Base-by-base conservation (phyloP, 2,888 invertebrate species). In the Globia sparganii region DNA sequence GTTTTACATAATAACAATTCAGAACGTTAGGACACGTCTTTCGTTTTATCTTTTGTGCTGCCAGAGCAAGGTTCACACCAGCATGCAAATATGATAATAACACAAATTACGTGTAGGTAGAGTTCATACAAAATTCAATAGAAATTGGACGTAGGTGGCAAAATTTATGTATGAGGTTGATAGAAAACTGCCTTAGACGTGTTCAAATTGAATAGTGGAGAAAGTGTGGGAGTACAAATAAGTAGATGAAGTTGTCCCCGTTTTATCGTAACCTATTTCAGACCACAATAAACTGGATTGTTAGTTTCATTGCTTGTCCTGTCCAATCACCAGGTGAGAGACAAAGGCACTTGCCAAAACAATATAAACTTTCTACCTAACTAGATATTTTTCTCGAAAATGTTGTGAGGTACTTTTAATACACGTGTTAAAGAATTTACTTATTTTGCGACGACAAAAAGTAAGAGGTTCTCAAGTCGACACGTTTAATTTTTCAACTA, bases 61-160 rank as follows among this genome's bases (percentile, higher is more conserved):
- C 15, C 40, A 76, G 53, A 72, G 61, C 68, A 71, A 53, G 31
- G n/a, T 53, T 49, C 59, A 37, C 46, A 28, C 25, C 34, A 53
- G 80, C 69, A 73, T 67, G 79, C 69, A 62, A 70, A 81, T 80
- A 80, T 81, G 80, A 70, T 73, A 70, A 79, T 84, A 84, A 62
- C 40, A 65, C 37, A 79, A 79, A 84, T 67, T 70, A 84, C 61
- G 59, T 72, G 71, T 83, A 71, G 71, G 43, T 68, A 58, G n/a
- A 53, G 28, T 73, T 73, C 73, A 84, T 84, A 66, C 18, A 78
- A 61, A 70, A 79, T 81, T 78, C 72, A 81, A 72, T 78, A 69
- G 40, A 70, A 66, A 62, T 66, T 62, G 31, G 15, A 49, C 6
- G 61, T 43, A 58, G 43, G 53, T 58, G n/a, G 43, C 5, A 56